Base-by-base conservation (phyloP, 1,140 invertebrate species). In the Whitmania pigra region DNA sequence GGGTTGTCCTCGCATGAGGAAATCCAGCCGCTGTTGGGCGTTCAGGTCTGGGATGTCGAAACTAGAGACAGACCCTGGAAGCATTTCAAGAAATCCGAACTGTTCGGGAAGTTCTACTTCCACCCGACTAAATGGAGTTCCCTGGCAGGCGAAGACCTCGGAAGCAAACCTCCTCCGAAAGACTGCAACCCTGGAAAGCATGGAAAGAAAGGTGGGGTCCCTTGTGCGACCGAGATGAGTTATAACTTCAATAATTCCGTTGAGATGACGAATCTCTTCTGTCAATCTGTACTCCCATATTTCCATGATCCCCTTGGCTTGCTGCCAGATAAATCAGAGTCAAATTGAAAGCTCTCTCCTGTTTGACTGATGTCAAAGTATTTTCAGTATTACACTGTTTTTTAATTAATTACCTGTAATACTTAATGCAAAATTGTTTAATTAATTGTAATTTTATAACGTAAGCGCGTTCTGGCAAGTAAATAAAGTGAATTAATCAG, bases 61-160 rank as follows among this genome's bases (percentile, higher is more conserved):
- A 63, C 57, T 0, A 22, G 69, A 3, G 49, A 43, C 18, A 29
- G 36, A 53, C 73, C 73, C 17, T 73, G 73, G 73, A 57, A 2
- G 54, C 53, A 73, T 63, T 72, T 73, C 43, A n/a, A 15, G 25
- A 36, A 43, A 60, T 55, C 71, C 2, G 17, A 72, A 18, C 40
- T 73, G 5, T 70, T 73, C n/a, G 73, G 55, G 7, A 71, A 72
- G 69, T 36, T 25, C 27, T 73, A 73, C 22, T 36, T 71, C 20
- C 73, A 73, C 27, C 73, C 73, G 17, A 29, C 36, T 2, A 73
- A 73, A 57, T 73, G 73, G 73, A 71, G 73, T 71, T 36, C n/a
- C 40, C 20, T 73, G n/a, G 43, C 43, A 1, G 43, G 43, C 43
- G 43, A 49, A 49, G 15, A 40, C 36, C 0, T 15, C 20, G 29